Evolutionary conservation across 1,140 invertebrate species (phyloP), one percentile per base, ranked within the genome.

Genomic region (Helicoverpa zea): DNA sequence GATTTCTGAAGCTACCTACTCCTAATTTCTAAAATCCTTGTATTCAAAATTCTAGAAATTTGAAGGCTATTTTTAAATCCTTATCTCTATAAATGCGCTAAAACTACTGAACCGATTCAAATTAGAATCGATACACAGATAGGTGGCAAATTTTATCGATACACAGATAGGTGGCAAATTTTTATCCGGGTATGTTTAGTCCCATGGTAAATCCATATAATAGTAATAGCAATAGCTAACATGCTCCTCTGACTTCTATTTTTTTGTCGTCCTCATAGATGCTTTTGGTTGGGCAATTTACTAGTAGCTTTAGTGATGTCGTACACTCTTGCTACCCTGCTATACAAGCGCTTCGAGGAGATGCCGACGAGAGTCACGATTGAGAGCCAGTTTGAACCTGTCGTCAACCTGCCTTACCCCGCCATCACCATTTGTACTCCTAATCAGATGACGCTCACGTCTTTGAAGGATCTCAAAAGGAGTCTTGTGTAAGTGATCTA

Each of bases 361-460:
- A 91, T 88, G 86, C 93, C 93, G 4, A 93, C 93, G 11, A 86
- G 89, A 16, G 89, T 94, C 29, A 87, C 90, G 7, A 92, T 94
- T n/a, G 92, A 93, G 77, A 92, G 90, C 77, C 91, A 92, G 81
- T 91, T 89, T 75, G 89, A 89, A 47, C 68, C 87, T 0, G 64
- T 91, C 9, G 9, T 61, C 0, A 83, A 86, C 59, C 63, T 92
- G 14, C 84, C 92, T 0, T 90, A 83, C 63, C 91, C 93, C 0
- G 85, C 93, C 63, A 88, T 94, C 35, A 90, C 89, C 11, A 75
- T 94, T 35, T 94, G 93, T 79, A 84, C 92, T 0, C 93, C 93
- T 0, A 94, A 92, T 56, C 92, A 93, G 72, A 86, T 94, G 9
- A 93, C 90, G 9, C 72, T 87, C 13, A 87, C 84, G 35, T 72